A percentile compares a stretch with the other conserved stretches of the same genome.
phyloP scores from a whole-genome alignment of 2,888 invertebrate genomes.

The Tolmerus cingulatus region DNA sequence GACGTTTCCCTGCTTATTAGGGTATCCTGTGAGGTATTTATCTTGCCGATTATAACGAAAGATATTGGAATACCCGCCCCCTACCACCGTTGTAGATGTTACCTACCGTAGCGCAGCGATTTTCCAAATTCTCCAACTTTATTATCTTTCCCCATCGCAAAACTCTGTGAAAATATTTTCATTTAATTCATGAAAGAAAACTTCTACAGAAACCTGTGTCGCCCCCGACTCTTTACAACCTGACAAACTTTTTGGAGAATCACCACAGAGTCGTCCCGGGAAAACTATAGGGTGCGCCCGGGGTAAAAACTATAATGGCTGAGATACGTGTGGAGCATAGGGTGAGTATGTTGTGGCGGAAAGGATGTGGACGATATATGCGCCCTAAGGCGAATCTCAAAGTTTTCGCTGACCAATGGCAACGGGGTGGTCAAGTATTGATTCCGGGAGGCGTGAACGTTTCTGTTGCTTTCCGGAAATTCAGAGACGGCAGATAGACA shows the following conservation, averaged over 20 bases:
- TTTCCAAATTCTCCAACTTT: not conserved
- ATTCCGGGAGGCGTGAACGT: not conserved
- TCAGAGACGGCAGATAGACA: not conserved
- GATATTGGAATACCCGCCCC: not conserved
- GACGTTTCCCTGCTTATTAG: not conserved
- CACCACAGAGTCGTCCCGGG: not conserved
- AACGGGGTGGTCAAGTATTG: not conserved
- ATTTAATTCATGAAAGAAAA: slow-evolving; percentile 12
- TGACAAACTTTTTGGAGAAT: not conserved
- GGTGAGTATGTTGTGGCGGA: not conserved
- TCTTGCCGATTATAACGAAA: not conserved
- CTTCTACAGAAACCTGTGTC: not conserved
- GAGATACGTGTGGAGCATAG: not conserved
- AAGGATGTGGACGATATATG: not conserved
- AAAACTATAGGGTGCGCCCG: not conserved
- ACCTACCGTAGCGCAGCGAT: not conserved
- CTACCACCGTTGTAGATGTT: not conserved
- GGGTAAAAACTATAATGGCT: not conserved
- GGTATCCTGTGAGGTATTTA: not conserved
- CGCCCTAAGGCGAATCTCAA: not conserved
- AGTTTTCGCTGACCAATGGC: not conserved
- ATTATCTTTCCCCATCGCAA: slow-evolving; percentile 2
- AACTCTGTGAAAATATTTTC: slow-evolving; percentile 7
- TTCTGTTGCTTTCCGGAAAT: not conserved
- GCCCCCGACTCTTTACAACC: not conserved